Conservation (phyloP, 2,797 vertebrate genomes). For the Epinephelus awoara region DNA sequence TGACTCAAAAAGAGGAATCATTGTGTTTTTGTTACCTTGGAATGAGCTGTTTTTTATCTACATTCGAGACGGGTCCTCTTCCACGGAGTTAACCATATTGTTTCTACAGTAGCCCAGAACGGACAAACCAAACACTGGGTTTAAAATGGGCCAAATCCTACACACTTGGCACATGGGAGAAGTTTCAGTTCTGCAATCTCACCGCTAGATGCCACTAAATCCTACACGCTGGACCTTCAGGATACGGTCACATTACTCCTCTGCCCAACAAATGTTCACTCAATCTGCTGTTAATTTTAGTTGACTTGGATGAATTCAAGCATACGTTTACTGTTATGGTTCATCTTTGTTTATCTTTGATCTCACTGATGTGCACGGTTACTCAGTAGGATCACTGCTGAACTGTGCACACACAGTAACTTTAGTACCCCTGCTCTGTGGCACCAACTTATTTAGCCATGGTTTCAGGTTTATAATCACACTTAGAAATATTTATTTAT, state of each 20-base stretch:
- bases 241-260: not conserved
- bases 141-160: too few relatives aligned
- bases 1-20: too few relatives aligned
- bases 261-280: not conserved
- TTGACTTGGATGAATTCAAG: not conserved
- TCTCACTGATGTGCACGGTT: not conserved
- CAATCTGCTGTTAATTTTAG: not conserved
- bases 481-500: constrained; percentile 1
- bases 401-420: constrained; percentile 12
- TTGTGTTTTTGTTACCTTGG: too few relatives aligned
- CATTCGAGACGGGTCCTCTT: too few relatives aligned
- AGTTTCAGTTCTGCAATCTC: too few relatives aligned
- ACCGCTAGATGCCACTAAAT: too few relatives aligned
- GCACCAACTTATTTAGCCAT: not conserved
- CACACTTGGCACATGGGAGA: too few relatives aligned
- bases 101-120: too few relatives aligned
- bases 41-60: too few relatives aligned
- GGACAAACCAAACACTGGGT: too few relatives aligned
- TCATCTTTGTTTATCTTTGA: constrained; percentile 6
- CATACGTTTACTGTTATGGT: constrained; percentile 10
- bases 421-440: not conserved
- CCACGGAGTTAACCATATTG: too few relatives aligned
- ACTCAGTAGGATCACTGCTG: not conserved
- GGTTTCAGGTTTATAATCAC: not conserved
- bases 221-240: not conserved